Evolutionary conservation across 1,140 invertebrate genomes (phyloP).

Genomic region (Pseudomyrmex flavicornis): DNA sequence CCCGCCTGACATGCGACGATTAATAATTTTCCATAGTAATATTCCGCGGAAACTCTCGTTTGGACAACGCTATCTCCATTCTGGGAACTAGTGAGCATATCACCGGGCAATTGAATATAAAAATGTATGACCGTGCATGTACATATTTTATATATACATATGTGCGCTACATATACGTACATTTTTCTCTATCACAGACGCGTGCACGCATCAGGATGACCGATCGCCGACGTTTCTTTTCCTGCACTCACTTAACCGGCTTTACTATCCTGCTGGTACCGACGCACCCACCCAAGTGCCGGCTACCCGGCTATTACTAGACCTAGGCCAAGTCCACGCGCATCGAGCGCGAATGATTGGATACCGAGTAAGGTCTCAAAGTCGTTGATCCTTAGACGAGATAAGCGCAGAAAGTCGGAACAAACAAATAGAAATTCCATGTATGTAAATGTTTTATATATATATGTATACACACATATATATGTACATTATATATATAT

Average conservation of each 20-base stretch:
- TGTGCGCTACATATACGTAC: neutral
- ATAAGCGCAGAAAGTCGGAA: constrained; percentile 39
- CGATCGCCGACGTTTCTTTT: constrained; percentile 72
- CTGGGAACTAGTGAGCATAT: constrained; percentile 65
- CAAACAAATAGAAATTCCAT: constrained; percentile 27
- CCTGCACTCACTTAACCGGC: constrained; percentile 72
- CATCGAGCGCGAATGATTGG: constrained; percentile 68
- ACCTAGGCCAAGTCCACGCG: constrained; percentile 54
- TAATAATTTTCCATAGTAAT: constrained; percentile 73
- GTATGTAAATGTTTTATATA: neutral
- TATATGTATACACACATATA: too few relatives aligned
- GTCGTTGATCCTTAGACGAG: constrained; percentile 34
- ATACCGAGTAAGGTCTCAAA: constrained; percentile 51
- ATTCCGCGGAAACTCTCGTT: constrained; percentile 64
- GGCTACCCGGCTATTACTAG: constrained; percentile 59
- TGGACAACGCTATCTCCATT: constrained; percentile 74
- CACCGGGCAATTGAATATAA: constrained; percentile 56
- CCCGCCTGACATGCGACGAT: constrained; percentile 45
- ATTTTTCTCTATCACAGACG: constrained; percentile 15
- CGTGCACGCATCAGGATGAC: constrained; percentile 72
- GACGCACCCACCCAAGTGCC: constrained; percentile 61
- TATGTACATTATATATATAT: too few relatives aligned
- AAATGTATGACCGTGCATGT: constrained; percentile 8
- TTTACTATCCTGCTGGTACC: constrained; percentile 57
- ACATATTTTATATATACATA: neutral